These are phyloP conservation scores for Papilio protenor DNA, from an alignment of 2,888 invertebrate species.

Conservation along the genomic window DNA sequence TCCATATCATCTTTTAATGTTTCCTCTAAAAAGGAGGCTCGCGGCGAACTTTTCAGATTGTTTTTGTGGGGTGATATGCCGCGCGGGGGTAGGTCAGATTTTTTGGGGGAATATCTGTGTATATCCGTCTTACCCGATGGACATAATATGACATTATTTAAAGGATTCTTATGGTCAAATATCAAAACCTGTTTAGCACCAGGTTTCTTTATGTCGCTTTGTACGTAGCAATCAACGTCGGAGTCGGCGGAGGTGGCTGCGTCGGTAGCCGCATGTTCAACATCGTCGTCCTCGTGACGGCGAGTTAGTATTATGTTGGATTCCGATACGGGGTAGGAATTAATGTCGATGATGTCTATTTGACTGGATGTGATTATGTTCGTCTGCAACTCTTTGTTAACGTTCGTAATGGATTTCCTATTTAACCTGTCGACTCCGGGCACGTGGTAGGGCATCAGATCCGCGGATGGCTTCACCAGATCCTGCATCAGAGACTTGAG, in stretches of 20 bases:
- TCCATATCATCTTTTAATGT: background rate
- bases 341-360: conserved; percentile 63
- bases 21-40: background rate
- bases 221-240: background rate
- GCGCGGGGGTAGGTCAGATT: background rate
- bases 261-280: background rate
- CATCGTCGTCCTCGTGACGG: background rate
- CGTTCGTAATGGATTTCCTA: conserved; percentile 53
- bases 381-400: conserved; percentile 69
- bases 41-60: background rate
- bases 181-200: conserved; percentile 53
- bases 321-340: conserved; percentile 52
- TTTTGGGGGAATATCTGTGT: conserved; percentile 33
- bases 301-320: conserved; percentile 44
- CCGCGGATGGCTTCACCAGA: conserved; percentile 69
- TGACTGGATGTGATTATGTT: conserved; percentile 70
- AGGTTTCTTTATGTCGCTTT: background rate
- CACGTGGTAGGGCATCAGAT: conserved; percentile 58
- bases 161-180: conserved; percentile 71
- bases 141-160: conserved; percentile 68
- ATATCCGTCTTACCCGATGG: conserved; percentile 43
- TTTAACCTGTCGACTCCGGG: conserved; percentile 44
- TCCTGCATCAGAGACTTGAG: conserved; percentile 74
- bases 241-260: conserved; percentile 43
- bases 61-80: background rate